Evolutionary conservation across 2,888 invertebrate genomes (phyloP), one percentile per base, ranked within the genome.

Genomic region (Seira ritae): DNA sequence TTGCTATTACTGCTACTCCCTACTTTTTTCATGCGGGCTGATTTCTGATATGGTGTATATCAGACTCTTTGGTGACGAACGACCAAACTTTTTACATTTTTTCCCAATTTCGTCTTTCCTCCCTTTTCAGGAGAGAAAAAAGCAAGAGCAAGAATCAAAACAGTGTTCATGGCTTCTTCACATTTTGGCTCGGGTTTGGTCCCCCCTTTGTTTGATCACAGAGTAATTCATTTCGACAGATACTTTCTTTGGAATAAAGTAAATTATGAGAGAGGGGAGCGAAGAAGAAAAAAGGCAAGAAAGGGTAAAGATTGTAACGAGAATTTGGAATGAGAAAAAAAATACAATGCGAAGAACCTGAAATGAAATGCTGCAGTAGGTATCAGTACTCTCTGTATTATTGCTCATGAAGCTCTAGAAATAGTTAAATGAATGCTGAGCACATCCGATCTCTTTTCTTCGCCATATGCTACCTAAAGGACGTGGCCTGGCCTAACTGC

Each of bases 1-100:
- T 68, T 76, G 46, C 74, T 24, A 46, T 76, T 8, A 12, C n/a
- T 42, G 37, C 4, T n/a, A n/a, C 37, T 74, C 46, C 65, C 66
- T 65, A 66, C 76, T n/a, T n/a, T 76, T 76, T 67, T 67, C 42
- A 42, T 42, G 12, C 6, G 42, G 67, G 50, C 23, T 22, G 15
- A 19, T 23, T 60, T n/a, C 23, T 62, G 6, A 1, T 22, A 67
- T 22, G 20, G 23, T n/a, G 23, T n/a, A n/a, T 24, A 22, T 23
- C 24, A 19, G 23, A 15, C 24, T 62, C 19, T 62, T 67, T 67
- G 24, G 10, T n/a, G 1, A 4, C 12, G 6, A 24, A 22, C 22
- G 67, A 67, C 23, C 6, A 42, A 42, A 42, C 42, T 42, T 42
- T 42, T 42, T 42, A 42, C 42, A 42, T 8, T 42, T 42, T 42